phyloP scores from a whole-genome alignment of 1,140 invertebrate species.

The Helicorthomorpha holstii region DNA sequence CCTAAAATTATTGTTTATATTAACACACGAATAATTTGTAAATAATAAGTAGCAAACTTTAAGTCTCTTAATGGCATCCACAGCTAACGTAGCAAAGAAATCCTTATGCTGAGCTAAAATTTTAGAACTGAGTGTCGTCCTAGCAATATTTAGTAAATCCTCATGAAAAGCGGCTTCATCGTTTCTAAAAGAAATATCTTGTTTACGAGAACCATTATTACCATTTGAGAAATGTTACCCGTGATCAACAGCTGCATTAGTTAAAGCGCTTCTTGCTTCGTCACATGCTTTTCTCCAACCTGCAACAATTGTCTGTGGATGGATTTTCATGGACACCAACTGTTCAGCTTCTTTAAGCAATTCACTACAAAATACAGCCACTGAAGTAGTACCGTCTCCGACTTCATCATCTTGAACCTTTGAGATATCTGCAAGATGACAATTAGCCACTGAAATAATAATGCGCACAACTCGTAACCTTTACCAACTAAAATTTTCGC shows the following conservation, averaged over 20 bases:
- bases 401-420: slow-evolving; percentile 99
- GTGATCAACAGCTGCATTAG: slow-evolving; percentile 58
- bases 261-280: slow-evolving; percentile 65
- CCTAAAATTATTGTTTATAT: slow-evolving; percentile 22
- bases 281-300: slow-evolving; percentile 81
- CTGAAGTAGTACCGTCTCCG: slow-evolving; percentile 98
- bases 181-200: slow-evolving; percentile 30
- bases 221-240: slow-evolving; percentile 23
- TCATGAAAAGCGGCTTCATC: slow-evolving; percentile 60
- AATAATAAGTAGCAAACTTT: slow-evolving; percentile 34
- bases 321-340: slow-evolving; percentile 82
- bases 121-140: slow-evolving; percentile 95
- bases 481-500: slow-evolving; percentile 90
- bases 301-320: slow-evolving; percentile 93
- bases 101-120: slow-evolving; percentile 96
- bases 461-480: slow-evolving; percentile 16
- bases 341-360: slow-evolving; percentile 88
- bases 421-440: slow-evolving; percentile 59
- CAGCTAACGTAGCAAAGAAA: slow-evolving; percentile 84
- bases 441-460: slow-evolving; percentile 2
- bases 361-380: slow-evolving; percentile 92
- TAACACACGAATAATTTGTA: not conserved
- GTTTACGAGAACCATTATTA: not conserved
- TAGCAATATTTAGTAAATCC: slow-evolving; percentile 91
- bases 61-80: slow-evolving; percentile 83